A percentile compares a stretch with the other conserved stretches of the same genome.
Evolutionary conservation across 2,797 vertebrate genomes (phyloP).

Genomic region (Synaphobranchus kaupii): DNA sequence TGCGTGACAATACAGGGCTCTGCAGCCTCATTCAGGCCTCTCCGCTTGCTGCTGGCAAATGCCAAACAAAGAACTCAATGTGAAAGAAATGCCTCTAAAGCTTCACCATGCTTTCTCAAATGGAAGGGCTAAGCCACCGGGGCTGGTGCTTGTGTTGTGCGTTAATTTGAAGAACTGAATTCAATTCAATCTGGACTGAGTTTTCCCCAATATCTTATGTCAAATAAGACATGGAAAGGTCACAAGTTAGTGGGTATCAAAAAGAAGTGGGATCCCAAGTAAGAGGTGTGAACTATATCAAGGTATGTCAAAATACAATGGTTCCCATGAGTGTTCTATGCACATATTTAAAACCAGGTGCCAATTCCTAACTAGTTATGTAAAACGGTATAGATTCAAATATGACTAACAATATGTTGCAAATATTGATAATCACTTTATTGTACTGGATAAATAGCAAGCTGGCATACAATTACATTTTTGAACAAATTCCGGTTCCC

Average conservation of each 20-base stretch:
- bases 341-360: background rate
- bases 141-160: background rate
- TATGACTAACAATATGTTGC: background rate
- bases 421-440: background rate
- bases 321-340: background rate
- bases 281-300: background rate
- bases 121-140: background rate
- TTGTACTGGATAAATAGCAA: background rate
- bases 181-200: background rate
- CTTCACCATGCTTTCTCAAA: background rate
- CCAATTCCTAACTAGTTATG: background rate
- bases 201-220: background rate
- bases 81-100: background rate
- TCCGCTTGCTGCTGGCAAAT: background rate
- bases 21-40: background rate
- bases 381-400: background rate
- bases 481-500: too few species aligned
- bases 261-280: background rate
- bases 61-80: background rate
- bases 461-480: background rate
- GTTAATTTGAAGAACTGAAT: background rate
- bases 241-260: background rate
- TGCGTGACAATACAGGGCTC: background rate
- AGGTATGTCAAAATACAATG: background rate
- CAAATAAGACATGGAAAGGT: background rate